Percentiles rank a stretch among this genome's conserved stretches.
phyloP scores from a whole-genome alignment of 2,888 invertebrate species.

The Sphaeridia pumilis region DNA sequence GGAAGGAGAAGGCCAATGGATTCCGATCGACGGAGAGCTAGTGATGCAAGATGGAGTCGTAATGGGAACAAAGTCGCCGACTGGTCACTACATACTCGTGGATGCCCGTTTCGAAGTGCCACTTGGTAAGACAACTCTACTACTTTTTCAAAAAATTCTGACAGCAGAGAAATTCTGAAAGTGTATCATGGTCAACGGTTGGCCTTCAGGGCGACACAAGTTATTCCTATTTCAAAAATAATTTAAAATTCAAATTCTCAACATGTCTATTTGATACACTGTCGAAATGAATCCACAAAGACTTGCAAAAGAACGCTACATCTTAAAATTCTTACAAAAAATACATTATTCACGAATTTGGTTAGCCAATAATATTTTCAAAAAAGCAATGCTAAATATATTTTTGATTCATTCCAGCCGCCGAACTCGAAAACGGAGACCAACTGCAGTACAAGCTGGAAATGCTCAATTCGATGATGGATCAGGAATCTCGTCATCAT shows the following conservation, averaged over 20 bases:
- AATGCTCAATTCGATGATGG: constrained; percentile 78
- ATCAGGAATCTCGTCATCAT: constrained; percentile 68
- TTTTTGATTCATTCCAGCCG: constrained; percentile 34
- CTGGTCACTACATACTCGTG: constrained; percentile 79
- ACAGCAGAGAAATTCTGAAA: too few relatives aligned
- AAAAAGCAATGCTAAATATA: constrained; percentile 53
- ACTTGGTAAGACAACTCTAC: constrained; percentile 88
- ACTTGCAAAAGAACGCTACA: too few relatives aligned
- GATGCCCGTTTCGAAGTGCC: constrained; percentile 93
- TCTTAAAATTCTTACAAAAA: too few relatives aligned
- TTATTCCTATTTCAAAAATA: too few relatives aligned
- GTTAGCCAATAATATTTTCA: constrained; percentile 75
- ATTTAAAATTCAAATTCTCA: too few relatives aligned
- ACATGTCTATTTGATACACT: too few relatives aligned
- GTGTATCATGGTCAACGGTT: too few relatives aligned
- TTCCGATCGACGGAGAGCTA: constrained; percentile 81
- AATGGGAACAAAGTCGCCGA: constrained; percentile 78
- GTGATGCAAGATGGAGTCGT: constrained; percentile 86
- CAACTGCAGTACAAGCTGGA: constrained; percentile 81
- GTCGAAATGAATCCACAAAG: too few relatives aligned
- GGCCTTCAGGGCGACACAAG: too few relatives aligned
- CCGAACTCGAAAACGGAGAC: constrained; percentile 77
- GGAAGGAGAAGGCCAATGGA: constrained; percentile 83
- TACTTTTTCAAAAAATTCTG: too few relatives aligned
- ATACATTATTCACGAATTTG: too few relatives aligned